Evolutionary conservation across 2,888 invertebrate genomes (phyloP), one percentile per base, ranked within the genome.

Genomic region (Sphaerophoria taeniata): DNA sequence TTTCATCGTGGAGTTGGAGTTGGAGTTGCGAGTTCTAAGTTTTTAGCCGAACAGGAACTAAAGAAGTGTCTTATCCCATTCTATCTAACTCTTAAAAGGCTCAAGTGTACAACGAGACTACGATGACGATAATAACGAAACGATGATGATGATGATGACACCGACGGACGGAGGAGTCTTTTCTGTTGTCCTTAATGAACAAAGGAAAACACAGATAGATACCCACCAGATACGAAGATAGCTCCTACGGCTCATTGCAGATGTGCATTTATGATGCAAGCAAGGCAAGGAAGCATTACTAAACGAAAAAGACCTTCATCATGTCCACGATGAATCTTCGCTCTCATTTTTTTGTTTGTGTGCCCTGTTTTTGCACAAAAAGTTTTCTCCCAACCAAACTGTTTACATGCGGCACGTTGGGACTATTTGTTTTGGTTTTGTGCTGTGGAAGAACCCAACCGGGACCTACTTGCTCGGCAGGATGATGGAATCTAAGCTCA

Each of bases 221-320:
- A 9, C 12, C 33, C 14, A 43, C 16, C 33, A 24, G 36, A 49
- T 65, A 45, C 34, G 33, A 9, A 9, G 3, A 9, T 3, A 5
- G 0, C 9, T 11, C 16, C 67, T 76, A 36, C 45, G 34, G 24
- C 58, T 60, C 56, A 36, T 69, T 81, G 76, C 73, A 85, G 81
- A 85, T 85, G 85, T 85, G 85, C 85, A 85, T 85, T 85, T 85
- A 81, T 81, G 85, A 81, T 85, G 74, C 65, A 79, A 71, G 70
- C 51, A 49, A 70, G 75, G 70, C 51, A 49, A 70, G 75, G 75
- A 75, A 67, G 71, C 67, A 67, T 67, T 51, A 5, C 65, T 67
- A 5, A 36, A 51, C 31, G 34, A 51, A 31, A 39, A 65, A 71
- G 60, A 60, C 70, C 79, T 24, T 24, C 24, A 55, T 65, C 43